Evolutionary conservation across 2,113 vertebrate genomes (phyloP).

Genomic region (Macrotus californicus): DNA sequence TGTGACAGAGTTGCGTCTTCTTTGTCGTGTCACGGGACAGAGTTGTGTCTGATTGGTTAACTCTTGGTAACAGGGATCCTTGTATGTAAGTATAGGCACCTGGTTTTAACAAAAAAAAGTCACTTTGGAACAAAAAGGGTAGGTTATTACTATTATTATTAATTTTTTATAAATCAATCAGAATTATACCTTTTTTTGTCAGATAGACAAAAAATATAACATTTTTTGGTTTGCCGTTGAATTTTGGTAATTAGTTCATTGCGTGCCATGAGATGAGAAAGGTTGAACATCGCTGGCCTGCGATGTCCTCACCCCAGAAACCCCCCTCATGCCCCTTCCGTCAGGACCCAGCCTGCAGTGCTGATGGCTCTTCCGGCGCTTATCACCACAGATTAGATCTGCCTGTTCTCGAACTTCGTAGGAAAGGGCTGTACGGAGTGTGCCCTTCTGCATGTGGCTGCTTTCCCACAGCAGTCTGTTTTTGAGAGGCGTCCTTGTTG

Average conservation of each 20-base stretch:
- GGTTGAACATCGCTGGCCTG: not conserved
- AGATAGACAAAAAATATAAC: not conserved
- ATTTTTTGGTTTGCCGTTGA: not conserved
- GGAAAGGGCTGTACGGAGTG: not conserved
- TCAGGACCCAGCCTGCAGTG: not conserved
- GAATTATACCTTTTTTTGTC: not conserved
- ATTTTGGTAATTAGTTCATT: not conserved
- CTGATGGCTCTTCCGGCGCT: not conserved
- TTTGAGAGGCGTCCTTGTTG: not conserved
- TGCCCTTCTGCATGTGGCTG: not conserved
- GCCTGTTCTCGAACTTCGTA: not conserved
- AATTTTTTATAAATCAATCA: not conserved
- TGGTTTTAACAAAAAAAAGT: not conserved
- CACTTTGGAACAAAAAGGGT: not conserved
- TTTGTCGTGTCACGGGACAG: not conserved
- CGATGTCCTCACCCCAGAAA: not conserved
- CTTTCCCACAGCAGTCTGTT: not conserved
- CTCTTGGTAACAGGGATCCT: not conserved
- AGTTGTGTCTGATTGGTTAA: not conserved
- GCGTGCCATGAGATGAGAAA: not conserved
- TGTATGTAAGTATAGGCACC: not conserved
- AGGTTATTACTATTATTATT: not conserved
- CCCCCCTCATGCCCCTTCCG: not conserved
- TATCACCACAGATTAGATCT: not conserved
- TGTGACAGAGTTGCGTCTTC: not conserved